These are phyloP conservation scores for Drosophila colorata DNA, from an alignment of 2,888 invertebrate species.

Conservation along the genomic window DNA sequence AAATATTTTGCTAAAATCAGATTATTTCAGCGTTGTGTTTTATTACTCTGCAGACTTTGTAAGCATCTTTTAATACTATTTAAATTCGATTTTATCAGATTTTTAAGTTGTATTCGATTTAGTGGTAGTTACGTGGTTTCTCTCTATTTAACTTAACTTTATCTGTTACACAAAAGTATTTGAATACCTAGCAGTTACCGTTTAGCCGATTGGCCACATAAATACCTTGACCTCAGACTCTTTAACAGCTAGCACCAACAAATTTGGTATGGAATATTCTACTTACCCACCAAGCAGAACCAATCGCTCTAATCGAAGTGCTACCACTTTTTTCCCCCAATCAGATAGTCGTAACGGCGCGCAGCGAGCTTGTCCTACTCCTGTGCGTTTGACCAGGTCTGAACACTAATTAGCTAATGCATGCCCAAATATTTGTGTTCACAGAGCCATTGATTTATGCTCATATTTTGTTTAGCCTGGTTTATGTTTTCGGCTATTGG, in stretches of 20 bases:
- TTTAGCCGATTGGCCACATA: background rate
- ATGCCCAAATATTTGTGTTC: constrained; percentile 49
- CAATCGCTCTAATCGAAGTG: constrained; percentile 20
- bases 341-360: constrained; percentile 41
- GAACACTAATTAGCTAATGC: constrained; percentile 69
- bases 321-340: constrained; percentile 3
- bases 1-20: background rate
- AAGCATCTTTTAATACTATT: background rate
- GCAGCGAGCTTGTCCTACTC: background rate
- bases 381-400: constrained; percentile 11
- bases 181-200: background rate
- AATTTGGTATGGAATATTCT: background rate
- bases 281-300: background rate
- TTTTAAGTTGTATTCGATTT: background rate
- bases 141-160: too few relatives aligned
- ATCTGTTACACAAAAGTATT: too few relatives aligned
- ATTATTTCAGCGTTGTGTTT: background rate
- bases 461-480: constrained; percentile 60
- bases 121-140: too few relatives aligned
- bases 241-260: background rate
- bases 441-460: constrained; percentile 72
- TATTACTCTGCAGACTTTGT: too few relatives aligned
- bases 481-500: constrained; percentile 28
- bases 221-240: background rate
- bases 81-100: background rate